Evolutionary conservation across 1,140 invertebrate species (phyloP).

Genomic region (Drosophila subpulchrella): DNA sequence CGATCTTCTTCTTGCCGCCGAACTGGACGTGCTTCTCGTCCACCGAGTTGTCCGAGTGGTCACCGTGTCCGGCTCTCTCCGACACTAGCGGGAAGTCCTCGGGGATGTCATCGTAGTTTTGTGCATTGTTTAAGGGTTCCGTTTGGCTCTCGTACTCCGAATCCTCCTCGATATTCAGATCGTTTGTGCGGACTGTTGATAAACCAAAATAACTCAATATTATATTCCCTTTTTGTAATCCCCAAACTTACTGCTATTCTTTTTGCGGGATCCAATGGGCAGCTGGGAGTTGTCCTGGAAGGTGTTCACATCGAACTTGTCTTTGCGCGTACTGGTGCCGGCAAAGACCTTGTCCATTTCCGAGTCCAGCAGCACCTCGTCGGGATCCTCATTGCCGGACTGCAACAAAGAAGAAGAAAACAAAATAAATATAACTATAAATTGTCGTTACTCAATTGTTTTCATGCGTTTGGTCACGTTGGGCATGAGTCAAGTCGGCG

Average conservation of each 20-base stretch:
- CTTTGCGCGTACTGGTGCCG: slow-evolving; percentile 75
- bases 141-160: slow-evolving; percentile 81
- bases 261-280: slow-evolving; percentile 84
- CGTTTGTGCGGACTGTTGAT: slow-evolving; percentile 64
- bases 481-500: slow-evolving; percentile 56
- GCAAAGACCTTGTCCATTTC: slow-evolving; percentile 92
- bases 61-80: slow-evolving; percentile 80
- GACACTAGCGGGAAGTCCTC: slow-evolving; percentile 83
- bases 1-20: slow-evolving; percentile 74
- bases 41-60: slow-evolving; percentile 82
- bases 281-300: slow-evolving; percentile 86
- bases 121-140: slow-evolving; percentile 70
- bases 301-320: slow-evolving; percentile 88
- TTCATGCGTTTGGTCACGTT: slow-evolving; percentile 64
- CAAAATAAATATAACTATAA: slow-evolving; percentile 4
- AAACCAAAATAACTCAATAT: not conserved
- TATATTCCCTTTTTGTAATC: not conserved
- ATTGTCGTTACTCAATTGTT: slow-evolving; percentile 57
- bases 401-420: slow-evolving; percentile 58
- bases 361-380: slow-evolving; percentile 89
- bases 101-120: slow-evolving; percentile 85
- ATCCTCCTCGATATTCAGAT: slow-evolving; percentile 80
- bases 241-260: slow-evolving; percentile 81
- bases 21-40: slow-evolving; percentile 84
- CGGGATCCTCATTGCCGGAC: slow-evolving; percentile 87